Conservation (phyloP, 2,888 invertebrate genomes). For the Gymnoscelis rufifasciata region DNA sequence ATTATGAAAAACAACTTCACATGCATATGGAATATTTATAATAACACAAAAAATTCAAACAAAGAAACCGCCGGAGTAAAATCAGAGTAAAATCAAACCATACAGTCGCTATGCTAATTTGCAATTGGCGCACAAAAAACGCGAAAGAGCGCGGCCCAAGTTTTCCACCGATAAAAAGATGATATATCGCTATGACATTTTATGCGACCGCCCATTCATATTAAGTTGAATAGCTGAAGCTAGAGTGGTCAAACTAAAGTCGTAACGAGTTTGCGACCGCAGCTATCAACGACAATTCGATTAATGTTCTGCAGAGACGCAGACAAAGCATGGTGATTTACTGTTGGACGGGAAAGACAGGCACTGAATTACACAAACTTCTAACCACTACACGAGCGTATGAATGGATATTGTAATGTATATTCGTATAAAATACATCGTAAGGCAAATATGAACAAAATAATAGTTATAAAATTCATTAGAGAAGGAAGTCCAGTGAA, state of each 20-base stretch:
- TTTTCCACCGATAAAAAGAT: slow-evolving; percentile 34
- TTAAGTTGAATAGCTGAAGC: slow-evolving; percentile 17
- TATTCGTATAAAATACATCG: no score
- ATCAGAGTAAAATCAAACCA: slow-evolving; percentile 44
- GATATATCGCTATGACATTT: slow-evolving; percentile 37
- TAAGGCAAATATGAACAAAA: no score
- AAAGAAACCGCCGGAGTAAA: slow-evolving; percentile 32
- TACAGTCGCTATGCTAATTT: slow-evolving; percentile 44
- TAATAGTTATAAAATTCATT: no score
- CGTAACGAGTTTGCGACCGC: slow-evolving; percentile 7
- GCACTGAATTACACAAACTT: neutral
- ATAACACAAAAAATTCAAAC: slow-evolving; percentile 44
- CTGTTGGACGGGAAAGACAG: neutral
- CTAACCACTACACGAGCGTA: neutral
- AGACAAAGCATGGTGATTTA: neutral
- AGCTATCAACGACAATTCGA: slow-evolving; percentile 9
- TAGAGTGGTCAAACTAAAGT: slow-evolving; percentile 8
- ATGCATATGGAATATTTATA: slow-evolving; percentile 42
- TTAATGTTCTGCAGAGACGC: slow-evolving; percentile 3
- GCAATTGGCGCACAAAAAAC: slow-evolving; percentile 34
- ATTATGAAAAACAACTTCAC: slow-evolving; percentile 35
- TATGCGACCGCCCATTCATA: slow-evolving; percentile 24
- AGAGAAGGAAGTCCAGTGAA: no score
- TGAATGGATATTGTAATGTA: no score
- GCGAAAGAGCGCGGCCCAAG: slow-evolving; percentile 27